Base-by-base conservation (phyloP, 2,113 vertebrate genomes). In the Ameiurus melas region DNA sequence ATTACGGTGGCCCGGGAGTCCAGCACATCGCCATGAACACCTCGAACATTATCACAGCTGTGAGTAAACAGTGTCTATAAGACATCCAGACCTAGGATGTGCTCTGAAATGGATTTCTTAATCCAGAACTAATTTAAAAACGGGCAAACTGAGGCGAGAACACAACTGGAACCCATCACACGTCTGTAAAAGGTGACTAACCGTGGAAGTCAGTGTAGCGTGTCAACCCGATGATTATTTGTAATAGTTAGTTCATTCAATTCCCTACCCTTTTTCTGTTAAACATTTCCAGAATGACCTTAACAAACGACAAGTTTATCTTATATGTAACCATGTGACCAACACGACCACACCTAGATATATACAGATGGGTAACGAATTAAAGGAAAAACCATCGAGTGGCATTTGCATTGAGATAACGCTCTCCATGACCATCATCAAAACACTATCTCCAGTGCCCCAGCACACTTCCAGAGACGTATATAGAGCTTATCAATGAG, bases 21-120 rank as follows among this genome's bases (percentile, higher is more conserved):
- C 98, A 99, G 92, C 98, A 99, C 93, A 97, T 99, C 0, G 98
- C 98, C 0, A 95, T 99, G 93, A 98, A 97, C 93, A 97, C 97
- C 17, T 92, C 97, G 0, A 96, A 99, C 92, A 99, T 99, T 92
- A 97, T 98, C 90, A 86, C 94, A 0, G 93, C 97, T 0, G 98
- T 99, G 86, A 95, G 96, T 93, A 83, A 81, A 85, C 53, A 22
- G 36, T 27, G 8, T 81, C 0, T 39, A 39, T 39, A 16, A 27
- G 12, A 60, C 5, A 62, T 43, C 19, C n/a, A 57, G 16, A 10
- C 6, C n/a, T 36, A n/a, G 43, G 12, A 64, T 82, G 1, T 22
- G 3, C 81, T 13, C 25, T 55, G 39, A 25, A 47, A 47, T 14
- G 33, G 19, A 17, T 70, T 30, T 27, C 27, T 66, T 66, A 33